phyloP scores from a whole-genome alignment of 2,888 invertebrate species.

The Steromphala cineraria region DNA sequence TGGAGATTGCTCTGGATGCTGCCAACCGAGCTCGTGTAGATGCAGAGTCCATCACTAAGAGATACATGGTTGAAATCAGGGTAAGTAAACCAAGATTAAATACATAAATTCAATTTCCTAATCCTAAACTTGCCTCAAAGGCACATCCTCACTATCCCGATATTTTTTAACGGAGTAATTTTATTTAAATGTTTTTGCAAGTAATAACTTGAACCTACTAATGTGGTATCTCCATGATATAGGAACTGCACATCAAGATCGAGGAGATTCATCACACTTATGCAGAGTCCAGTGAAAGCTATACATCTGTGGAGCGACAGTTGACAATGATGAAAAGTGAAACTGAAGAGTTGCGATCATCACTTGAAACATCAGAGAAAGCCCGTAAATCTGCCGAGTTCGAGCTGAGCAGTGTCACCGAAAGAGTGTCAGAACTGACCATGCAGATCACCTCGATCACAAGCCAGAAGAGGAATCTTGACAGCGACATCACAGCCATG shows the following conservation, averaged over 20 bases:
- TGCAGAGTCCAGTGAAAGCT: slow-evolving; percentile 98
- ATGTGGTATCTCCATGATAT: not conserved
- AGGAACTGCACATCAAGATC: slow-evolving; percentile 90
- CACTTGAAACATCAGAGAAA: slow-evolving; percentile 94
- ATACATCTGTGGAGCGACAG: slow-evolving; percentile 97
- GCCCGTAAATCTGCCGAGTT: slow-evolving; percentile 98
- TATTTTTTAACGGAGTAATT: too few species aligned
- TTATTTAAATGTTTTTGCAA: too few species aligned
- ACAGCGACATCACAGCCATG: slow-evolving; percentile 97
- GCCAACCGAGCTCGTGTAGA: slow-evolving; percentile 99
- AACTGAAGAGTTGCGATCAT: slow-evolving; percentile 97
- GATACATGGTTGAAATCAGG: slow-evolving; percentile 98
- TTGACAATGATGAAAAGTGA: slow-evolving; percentile 98
- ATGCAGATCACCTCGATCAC: slow-evolving; percentile 95
- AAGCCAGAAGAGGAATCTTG: slow-evolving; percentile 99
- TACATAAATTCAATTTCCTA: not conserved
- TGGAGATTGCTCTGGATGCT: slow-evolving; percentile 98
- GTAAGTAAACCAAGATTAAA: slow-evolving; percentile 35
- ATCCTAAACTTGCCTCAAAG: too few species aligned
- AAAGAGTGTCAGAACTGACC: slow-evolving; percentile 96
- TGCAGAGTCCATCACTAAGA: slow-evolving; percentile 99
- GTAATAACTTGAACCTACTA: too few species aligned
- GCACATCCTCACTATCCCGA: too few species aligned
- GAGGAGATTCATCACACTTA: slow-evolving; percentile 99
- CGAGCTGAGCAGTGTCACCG: slow-evolving; percentile 97